Evolutionary conservation across 2,797 vertebrate genomes (phyloP).

Genomic region (Synaphobranchus kaupii): DNA sequence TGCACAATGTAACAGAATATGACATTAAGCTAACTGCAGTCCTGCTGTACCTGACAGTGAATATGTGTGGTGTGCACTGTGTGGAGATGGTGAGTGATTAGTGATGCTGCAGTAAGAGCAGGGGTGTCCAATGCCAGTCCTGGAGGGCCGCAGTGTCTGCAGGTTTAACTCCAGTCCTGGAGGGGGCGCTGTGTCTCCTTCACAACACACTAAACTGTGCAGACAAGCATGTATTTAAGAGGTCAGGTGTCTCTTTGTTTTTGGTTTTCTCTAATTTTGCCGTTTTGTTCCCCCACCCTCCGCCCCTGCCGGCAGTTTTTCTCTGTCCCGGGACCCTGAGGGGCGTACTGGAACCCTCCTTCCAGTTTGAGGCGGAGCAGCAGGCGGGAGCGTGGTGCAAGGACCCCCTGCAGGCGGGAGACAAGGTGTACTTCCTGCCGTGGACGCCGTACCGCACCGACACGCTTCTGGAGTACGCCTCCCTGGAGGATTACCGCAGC

Average conservation of each 20-base stretch:
- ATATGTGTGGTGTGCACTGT: too few relatives aligned
- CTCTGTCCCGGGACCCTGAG: slow-evolving; percentile 98
- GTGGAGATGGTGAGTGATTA: too few relatives aligned
- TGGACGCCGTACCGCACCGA: slow-evolving; percentile 99
- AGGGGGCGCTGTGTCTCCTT: too few relatives aligned
- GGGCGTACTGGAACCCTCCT: slow-evolving; percentile 88
- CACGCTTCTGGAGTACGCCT: slow-evolving; percentile 92
- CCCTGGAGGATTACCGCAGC: slow-evolving; percentile 90
- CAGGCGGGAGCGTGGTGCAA: slow-evolving; percentile 98
- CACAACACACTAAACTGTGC: too few relatives aligned
- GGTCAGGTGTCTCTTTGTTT: neutral
- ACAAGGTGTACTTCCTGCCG: slow-evolving; percentile 99
- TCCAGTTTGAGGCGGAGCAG: slow-evolving; percentile 95
- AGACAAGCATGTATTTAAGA: neutral
- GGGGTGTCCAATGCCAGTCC: neutral
- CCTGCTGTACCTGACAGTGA: too few relatives aligned
- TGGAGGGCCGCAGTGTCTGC: neutral
- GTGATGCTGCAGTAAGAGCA: too few relatives aligned
- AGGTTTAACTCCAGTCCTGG: neutral
- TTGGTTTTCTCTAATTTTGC: neutral
- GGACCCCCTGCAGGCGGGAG: slow-evolving; percentile 96
- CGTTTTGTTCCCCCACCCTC: slow-evolving; percentile 19
- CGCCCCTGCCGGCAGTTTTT: slow-evolving; percentile 90
- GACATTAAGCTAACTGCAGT: neutral
- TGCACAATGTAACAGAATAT: neutral